These are phyloP conservation scores for Terrapene triunguis DNA, from an alignment of 2,113 vertebrate species.

Conservation along the genomic window DNA sequence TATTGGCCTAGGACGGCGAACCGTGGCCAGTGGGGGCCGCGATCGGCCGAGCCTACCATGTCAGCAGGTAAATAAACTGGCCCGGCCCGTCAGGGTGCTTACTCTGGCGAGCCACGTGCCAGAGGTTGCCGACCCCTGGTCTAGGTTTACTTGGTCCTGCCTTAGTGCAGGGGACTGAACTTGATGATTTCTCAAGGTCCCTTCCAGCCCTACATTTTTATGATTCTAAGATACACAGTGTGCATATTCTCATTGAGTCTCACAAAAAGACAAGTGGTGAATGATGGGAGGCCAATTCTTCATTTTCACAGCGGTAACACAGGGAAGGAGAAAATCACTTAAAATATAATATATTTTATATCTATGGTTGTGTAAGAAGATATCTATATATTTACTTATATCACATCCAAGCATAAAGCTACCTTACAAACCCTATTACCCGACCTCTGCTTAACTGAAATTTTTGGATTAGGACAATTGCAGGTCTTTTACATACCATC, in stretches of 20 bases:
- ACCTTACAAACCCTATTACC: neutral
- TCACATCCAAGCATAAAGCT: neutral
- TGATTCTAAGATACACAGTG: accelerated
- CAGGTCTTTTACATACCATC: neutral
- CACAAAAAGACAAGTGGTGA: neutral
- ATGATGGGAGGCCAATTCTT: neutral
- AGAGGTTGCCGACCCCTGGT: too few relatives aligned
- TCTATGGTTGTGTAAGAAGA: neutral
- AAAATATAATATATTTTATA: neutral
- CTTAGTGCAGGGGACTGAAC: too few relatives aligned
- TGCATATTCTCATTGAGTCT: neutral
- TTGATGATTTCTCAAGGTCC: too few relatives aligned
- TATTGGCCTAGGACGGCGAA: too few relatives aligned
- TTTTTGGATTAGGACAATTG: constrained; percentile 12
- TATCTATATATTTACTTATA: accelerated
- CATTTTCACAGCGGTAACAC: neutral
- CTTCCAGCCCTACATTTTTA: too few relatives aligned
- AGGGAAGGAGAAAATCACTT: neutral
- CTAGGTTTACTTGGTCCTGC: too few relatives aligned
- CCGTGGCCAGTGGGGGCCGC: too few relatives aligned
- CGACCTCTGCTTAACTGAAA: constrained; percentile 37
- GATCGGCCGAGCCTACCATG: too few relatives aligned
- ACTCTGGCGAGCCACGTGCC: too few relatives aligned
- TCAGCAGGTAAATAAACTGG: too few relatives aligned
- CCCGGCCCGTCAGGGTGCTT: too few relatives aligned